Base-by-base conservation (phyloP, 2,113 vertebrate genomes). In the Neolamprologus sp. region DNA sequence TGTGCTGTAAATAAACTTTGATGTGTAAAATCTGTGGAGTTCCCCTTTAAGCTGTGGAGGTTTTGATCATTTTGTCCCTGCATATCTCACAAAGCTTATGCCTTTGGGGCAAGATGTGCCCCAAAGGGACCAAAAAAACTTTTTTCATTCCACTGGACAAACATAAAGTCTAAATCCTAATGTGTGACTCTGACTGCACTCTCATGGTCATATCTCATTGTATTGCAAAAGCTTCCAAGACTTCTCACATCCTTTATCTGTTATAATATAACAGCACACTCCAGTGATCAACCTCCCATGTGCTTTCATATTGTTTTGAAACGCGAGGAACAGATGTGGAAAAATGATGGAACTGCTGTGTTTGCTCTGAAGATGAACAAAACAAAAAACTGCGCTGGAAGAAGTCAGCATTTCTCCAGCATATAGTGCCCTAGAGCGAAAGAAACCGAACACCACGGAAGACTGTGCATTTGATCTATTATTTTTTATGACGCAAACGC, bases 401-500 rank as follows among this genome's bases (percentile, higher is more conserved):
- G 81, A 89, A 93, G 92, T 92, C 90, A 88, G 92, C 89, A 80
- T 81, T 92, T 86, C 85, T 89, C 83, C 12, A 14, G 58, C 87
- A 92, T 87, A 93, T 90, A 88, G 82, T 88, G 85, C 89, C 90
- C 91, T 49, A 16, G 85, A 94, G 93, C 89, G 8, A 92, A 84
- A 87, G 88, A 90, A 92, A 81, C 9, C 14, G 47, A 93, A 78
- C 87, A 37, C 78, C 88, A 84, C 78, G 40, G 63, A 90, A 84
- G 86, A 91, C 65, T 42, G 83, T 89, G 85, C 84, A 87, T 85
- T 75, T 71, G 86, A 88, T 91, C 93, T 88, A 90, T 94, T 90
- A 87, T 92, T 88, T 92, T 93, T 93, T 93, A 89, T 92, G 90
- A 91, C 63, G 81, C 82, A 86, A 93, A 92, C 68, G 51, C 91